Base-by-base conservation (phyloP, 2,797 vertebrate species). In the Mus caroli region DNA sequence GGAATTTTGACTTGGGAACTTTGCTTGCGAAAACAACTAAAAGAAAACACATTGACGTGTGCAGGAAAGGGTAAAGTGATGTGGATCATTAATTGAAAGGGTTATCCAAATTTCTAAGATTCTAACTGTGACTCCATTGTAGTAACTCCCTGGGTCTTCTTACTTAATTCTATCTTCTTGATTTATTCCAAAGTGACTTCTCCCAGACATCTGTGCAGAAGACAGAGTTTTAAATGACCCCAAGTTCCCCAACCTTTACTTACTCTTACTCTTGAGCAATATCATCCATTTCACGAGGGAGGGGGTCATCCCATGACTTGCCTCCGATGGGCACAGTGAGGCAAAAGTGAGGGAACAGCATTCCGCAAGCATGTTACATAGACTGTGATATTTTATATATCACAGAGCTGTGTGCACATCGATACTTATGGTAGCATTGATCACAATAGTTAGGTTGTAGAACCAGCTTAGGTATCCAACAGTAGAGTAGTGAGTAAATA, bases 141-240 rank as follows among this genome's bases (percentile, higher is more conserved):
- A 78, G 3, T 11, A 19, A 90, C 1, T 28, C 6, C 14, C 37
- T 31, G 31, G 6, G 0, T 83, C n/a, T 54, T 67, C 43, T 58
- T 92, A 79, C 43, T 79, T 62, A 60, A 6, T 82, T 85, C 37
- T 60, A 64, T 92, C 31, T 87, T 3, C 11, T 88, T 76, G 67
- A 3, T 22, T 82, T 56, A 78, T 94, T 85, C 31, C 19, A 71
- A 62, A 93, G 76, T 60, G 37, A 89, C 40, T 93, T 85, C 15
- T 92, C 43, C 50, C 40, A 31, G 34, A 31, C 75, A 93, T 37
- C 26, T 54, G 1, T 83, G 11, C 54, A 31, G 43, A 12, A 87
- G 75, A 60, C 34, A 75, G 78, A 73, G 22, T 83, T 13, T 50
- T n/a, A 85, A 69, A 88, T n/a, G 6, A 34, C 14, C n/a, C 1